Evolutionary conservation across 2,113 vertebrate species (phyloP), one percentile per base, ranked within the genome.

Genomic region (Amphiprion ocellaris): DNA sequence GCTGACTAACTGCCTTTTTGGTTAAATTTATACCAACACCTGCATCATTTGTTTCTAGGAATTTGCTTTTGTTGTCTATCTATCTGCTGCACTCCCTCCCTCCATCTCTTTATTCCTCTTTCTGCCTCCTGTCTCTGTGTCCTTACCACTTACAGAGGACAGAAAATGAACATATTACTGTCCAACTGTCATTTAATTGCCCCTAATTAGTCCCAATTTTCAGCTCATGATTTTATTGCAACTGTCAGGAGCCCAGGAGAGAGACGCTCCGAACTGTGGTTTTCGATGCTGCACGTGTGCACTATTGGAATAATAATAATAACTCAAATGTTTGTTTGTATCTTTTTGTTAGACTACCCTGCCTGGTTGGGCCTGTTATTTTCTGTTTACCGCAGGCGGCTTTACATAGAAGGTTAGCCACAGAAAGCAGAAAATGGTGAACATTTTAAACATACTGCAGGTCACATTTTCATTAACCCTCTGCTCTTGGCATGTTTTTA

Each of bases 131-230:
- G 41, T 49, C 33, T 55, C 12, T 4, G 16, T 64, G 52, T 76
- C 41, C 21, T 14, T 26, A 65, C 44, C 58, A 50, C 68, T 62
- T 59, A 23, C 49, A 28, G n/a, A 24, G 58, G 62, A 76, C 61
- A 70, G 77, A 86, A 89, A 89, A 86, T 87, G 67, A 68, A 73
- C 44, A 61, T 69, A 80, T 80, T 80, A 76, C 76, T 55, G 70
- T 54, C 70, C 74, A 64, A 65, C 64, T 81, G 81, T 74, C 59
- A 77, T 91, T 92, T 92, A 87, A 91, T 90, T 93, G 90, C 85
- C 83, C 81, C 82, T 92, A 92, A 91, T 92, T 92, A 79, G 68
- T 85, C 82, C 74, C 81, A 87, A 89, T 93, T 92, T 90, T 90
- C 80, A 85, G 74, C 87, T 91, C 85, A 92, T 91, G 86, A 87